phyloP scores from a whole-genome alignment of 2,888 invertebrate species.

The Maniola hyperantus region DNA sequence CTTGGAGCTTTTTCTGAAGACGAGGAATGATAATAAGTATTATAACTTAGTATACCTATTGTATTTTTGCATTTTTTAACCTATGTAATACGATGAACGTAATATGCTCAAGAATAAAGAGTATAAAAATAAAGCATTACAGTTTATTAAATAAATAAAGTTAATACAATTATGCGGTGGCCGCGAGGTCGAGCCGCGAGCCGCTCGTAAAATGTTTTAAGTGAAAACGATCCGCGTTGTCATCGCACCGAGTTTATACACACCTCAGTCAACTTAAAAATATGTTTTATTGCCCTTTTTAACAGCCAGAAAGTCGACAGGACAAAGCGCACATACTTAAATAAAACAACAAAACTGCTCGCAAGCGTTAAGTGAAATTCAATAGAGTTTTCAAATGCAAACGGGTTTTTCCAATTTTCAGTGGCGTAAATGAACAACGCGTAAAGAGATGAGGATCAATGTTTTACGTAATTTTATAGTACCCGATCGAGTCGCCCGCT shows the following conservation, averaged over 20 bases:
- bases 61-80: neutral
- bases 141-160: constrained; percentile 49
- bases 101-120: constrained; percentile 10
- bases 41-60: neutral
- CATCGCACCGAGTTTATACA: constrained; percentile 67
- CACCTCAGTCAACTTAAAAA: constrained; percentile 56
- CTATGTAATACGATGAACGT: neutral
- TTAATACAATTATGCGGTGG: constrained; percentile 45
- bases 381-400: constrained; percentile 35
- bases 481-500: constrained; percentile 64
- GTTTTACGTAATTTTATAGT: constrained; percentile 69
- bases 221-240: constrained; percentile 70
- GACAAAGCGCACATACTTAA: constrained; percentile 47
- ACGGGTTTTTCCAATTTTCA: constrained; percentile 31
- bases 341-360: constrained; percentile 29
- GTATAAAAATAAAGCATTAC: constrained; percentile 42
- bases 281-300: constrained; percentile 56
- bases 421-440: constrained; percentile 33
- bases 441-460: constrained; percentile 54
- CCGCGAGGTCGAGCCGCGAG: constrained; percentile 40
- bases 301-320: constrained; percentile 43
- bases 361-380: constrained; percentile 30
- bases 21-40: neutral
- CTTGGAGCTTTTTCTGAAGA: neutral
- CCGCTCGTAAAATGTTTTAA: constrained; percentile 59